A percentile compares a stretch with the other conserved stretches of the same genome.
Conservation (phyloP, 2,888 invertebrate genomes). For the Anoncus sp. region DNA sequence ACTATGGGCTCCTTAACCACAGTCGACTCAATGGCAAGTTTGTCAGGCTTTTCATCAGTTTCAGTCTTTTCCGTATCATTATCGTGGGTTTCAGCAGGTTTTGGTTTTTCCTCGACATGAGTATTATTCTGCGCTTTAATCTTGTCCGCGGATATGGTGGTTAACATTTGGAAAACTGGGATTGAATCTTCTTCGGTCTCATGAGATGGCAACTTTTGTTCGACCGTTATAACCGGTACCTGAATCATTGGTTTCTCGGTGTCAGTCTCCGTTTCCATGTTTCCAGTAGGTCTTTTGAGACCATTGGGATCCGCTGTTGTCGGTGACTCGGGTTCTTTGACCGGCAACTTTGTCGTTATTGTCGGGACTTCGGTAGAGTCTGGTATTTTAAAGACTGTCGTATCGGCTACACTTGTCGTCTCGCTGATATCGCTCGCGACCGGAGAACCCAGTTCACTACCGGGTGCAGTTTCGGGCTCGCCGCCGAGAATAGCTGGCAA, state of each 20-base stretch:
- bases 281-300: constrained; percentile 45
- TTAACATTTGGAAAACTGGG: constrained; percentile 76
- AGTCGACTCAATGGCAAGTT: constrained; percentile 20
- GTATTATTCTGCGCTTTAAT: constrained; percentile 37
- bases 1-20: background rate
- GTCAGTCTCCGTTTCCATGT: constrained; percentile 42
- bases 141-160: constrained; percentile 73
- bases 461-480: constrained; percentile 85
- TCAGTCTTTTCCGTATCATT: constrained; percentile 8
- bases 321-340: constrained; percentile 36
- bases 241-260: constrained; percentile 80
- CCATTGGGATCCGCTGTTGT: constrained; percentile 55
- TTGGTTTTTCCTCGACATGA: background rate
- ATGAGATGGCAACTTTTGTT: constrained; percentile 71
- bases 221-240: constrained; percentile 79
- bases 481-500: constrained; percentile 92
- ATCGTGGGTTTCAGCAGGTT: background rate
- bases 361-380: constrained; percentile 15
- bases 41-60: constrained; percentile 20
- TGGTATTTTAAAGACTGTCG: constrained; percentile 54
- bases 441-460: constrained; percentile 82
- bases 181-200: constrained; percentile 67
- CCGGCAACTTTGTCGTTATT: constrained; percentile 22
- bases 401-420: constrained; percentile 58
- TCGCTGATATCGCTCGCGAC: constrained; percentile 12